phyloP scores from a whole-genome alignment of 2,797 vertebrate genomes.

The Chanos chanos region DNA sequence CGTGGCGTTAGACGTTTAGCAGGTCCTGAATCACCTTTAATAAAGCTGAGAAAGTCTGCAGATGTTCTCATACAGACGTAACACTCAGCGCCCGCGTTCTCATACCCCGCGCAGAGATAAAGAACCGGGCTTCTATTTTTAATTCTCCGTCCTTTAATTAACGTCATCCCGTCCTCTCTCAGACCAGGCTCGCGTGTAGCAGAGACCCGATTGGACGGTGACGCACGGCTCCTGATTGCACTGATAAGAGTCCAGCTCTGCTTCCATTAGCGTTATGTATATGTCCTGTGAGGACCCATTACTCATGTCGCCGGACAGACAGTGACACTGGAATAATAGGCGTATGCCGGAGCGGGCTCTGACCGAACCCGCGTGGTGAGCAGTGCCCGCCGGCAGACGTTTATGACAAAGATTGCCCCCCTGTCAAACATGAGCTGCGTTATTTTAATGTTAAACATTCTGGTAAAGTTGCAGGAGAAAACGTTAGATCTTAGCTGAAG shows the following conservation, averaged over 20 bases:
- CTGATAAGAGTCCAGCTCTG: slow-evolving; percentile 42
- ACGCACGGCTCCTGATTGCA: slow-evolving; percentile 36
- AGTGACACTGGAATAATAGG: slow-evolving; percentile 60
- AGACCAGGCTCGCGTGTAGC: slow-evolving; percentile 41
- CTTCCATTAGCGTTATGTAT: slow-evolving; percentile 51
- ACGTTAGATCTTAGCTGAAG: too few relatives aligned
- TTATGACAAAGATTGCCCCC: neutral
- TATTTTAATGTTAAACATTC: too few relatives aligned
- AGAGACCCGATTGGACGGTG: slow-evolving; percentile 31
- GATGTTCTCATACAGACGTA: neutral
- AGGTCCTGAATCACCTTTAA: too few relatives aligned
- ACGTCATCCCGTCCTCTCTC: slow-evolving; percentile 37
- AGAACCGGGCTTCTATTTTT: slow-evolving; percentile 40
- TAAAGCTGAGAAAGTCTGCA: neutral
- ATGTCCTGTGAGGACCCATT: slow-evolving; percentile 42
- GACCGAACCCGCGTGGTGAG: slow-evolving; percentile 5
- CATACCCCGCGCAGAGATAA: slow-evolving; percentile 22
- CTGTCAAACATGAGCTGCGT: too few relatives aligned
- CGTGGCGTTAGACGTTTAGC: too few relatives aligned
- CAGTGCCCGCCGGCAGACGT: slow-evolving; percentile 22
- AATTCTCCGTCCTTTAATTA: slow-evolving; percentile 50
- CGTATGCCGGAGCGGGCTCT: slow-evolving; percentile 16
- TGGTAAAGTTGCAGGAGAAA: too few relatives aligned
- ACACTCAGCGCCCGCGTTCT: slow-evolving; percentile 28
- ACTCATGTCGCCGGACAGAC: slow-evolving; percentile 49